These are phyloP conservation scores for Philhelius pedissequus DNA, from an alignment of 2,888 invertebrate species.

Conservation along the genomic window DNA sequence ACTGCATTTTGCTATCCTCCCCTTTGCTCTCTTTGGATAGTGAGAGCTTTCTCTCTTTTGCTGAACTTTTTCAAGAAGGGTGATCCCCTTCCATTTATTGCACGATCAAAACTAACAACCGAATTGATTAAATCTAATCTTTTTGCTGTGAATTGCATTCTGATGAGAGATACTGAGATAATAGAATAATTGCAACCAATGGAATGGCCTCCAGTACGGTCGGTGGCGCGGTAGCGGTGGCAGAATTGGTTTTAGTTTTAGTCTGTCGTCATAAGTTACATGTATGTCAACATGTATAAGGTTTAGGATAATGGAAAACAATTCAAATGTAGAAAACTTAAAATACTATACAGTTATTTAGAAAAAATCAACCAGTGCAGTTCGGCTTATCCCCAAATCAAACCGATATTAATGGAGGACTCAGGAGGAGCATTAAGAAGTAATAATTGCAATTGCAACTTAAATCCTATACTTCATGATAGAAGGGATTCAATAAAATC, in stretches of 20 bases:
- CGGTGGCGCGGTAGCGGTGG: background rate
- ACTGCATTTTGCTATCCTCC: background rate
- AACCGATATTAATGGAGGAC: background rate
- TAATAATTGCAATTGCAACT: background rate
- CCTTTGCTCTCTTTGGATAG: background rate
- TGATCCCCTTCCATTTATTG: background rate
- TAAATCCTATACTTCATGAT: background rate
- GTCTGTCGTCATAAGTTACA: background rate
- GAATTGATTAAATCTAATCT: constrained; percentile 52
- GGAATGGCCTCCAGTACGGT: background rate
- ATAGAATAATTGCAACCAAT: constrained; percentile 60
- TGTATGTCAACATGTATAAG: constrained; percentile 5
- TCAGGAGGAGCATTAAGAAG: background rate
- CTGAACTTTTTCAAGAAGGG: background rate
- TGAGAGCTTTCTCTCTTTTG: background rate
- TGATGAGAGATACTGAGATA: constrained; percentile 34
- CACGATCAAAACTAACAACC: constrained; percentile 8
- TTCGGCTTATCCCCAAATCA: background rate
- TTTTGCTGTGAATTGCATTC: constrained; percentile 8
- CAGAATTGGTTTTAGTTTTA: background rate
- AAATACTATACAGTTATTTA: constrained; percentile 9
- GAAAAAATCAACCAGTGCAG: constrained; percentile 1
- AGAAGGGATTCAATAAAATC: background rate
- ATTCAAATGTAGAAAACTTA: constrained; percentile 3
- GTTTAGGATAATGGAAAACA: background rate